These are phyloP conservation scores for Chlamydotis undulata DNA, from an alignment of 2,113 vertebrate genomes.

Conservation along the genomic window DNA sequence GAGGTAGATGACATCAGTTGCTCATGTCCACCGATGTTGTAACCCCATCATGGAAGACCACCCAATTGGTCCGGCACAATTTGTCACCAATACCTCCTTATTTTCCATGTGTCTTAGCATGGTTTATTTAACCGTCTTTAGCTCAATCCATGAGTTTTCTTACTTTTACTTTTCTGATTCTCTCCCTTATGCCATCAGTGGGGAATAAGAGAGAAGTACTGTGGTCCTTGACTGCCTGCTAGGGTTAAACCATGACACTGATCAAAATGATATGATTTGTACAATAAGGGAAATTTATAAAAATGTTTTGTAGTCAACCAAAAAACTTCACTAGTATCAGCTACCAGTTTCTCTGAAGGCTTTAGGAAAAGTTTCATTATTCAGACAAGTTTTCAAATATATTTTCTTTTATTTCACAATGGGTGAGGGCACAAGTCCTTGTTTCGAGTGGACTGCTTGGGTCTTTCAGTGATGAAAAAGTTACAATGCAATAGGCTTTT, in stretches of 20 bases:
- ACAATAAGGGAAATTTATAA: neutral
- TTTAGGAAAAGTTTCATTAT: neutral
- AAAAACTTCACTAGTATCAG: neutral
- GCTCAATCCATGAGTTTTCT: neutral
- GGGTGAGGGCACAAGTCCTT: neutral
- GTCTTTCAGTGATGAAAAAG: neutral
- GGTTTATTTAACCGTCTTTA: neutral
- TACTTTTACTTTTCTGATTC: neutral
- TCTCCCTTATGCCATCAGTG: rapidly evolving
- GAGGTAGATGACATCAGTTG: too few species aligned
- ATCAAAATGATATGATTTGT: neutral
- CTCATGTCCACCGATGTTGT: too few species aligned
- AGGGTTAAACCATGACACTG: neutral
- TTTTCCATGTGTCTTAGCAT: too few species aligned
- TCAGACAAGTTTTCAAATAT: neutral
- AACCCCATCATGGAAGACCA: too few species aligned
- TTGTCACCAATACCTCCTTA: too few species aligned
- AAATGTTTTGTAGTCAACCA: neutral
- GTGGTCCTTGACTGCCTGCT: neutral
- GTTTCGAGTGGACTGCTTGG: neutral
- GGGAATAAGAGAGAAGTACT: rapidly evolving
- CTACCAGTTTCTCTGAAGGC: neutral
- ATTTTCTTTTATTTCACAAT: neutral
- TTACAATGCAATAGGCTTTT: neutral
- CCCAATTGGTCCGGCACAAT: too few species aligned